phyloP scores from a whole-genome alignment of 2,113 vertebrate species.

The Actenoides hombroni region DNA sequence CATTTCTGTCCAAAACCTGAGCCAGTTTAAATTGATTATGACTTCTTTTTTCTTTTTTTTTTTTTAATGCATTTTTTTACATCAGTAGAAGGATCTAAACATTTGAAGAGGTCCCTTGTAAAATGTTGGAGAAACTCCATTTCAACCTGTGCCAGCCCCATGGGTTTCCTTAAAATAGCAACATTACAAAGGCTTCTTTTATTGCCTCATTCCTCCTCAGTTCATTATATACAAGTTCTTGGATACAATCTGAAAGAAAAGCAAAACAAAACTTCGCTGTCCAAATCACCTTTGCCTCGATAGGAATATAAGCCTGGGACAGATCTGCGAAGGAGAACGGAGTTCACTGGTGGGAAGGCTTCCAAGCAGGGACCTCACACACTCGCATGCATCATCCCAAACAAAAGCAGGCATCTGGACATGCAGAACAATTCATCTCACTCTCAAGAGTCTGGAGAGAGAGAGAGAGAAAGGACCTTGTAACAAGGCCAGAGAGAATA shows the following conservation, averaged over 20 bases:
- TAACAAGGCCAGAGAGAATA: neutral
- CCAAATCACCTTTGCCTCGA: neutral
- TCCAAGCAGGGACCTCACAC: neutral
- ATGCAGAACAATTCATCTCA: accelerated
- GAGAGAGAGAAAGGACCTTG: neutral
- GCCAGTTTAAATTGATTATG: neutral
- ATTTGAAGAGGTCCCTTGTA: neutral
- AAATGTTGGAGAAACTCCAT: neutral
- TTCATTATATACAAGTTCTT: accelerated
- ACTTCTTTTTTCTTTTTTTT: too few species aligned
- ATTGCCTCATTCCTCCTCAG: neutral
- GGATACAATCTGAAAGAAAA: neutral
- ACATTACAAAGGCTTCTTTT: neutral
- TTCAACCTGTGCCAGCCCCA: neutral
- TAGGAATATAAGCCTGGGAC: neutral
- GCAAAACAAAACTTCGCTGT: neutral
- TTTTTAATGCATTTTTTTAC: neutral
- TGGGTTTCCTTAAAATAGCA: neutral
- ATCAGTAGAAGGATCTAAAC: neutral
- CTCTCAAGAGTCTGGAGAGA: neutral
- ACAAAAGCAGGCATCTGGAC: neutral
- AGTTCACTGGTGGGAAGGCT: neutral
- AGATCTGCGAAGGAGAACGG: neutral
- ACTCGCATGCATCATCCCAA: neutral
- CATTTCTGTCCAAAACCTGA: neutral